Evolutionary conservation across 2,797 vertebrate species (phyloP), one percentile per base, ranked within the genome.

Genomic region (Periparus ater): DNA sequence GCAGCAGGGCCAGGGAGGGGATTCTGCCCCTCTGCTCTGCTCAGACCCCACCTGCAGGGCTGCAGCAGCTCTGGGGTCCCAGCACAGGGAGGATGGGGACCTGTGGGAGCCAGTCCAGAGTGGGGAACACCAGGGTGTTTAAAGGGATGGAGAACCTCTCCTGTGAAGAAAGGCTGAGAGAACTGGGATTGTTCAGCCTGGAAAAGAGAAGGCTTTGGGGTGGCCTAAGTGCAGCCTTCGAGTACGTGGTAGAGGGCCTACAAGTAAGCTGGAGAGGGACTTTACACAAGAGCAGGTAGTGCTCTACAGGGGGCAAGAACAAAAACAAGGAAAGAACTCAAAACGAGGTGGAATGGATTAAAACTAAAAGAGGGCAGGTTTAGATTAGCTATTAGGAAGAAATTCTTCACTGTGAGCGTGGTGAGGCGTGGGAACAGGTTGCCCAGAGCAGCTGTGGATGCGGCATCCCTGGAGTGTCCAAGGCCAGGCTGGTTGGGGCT

Each of bases 81-180:
- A 44, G 44, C 45, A 50, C 36, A 32, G 50, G 36, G 2, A 32
- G 26, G 12, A 16, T 36, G 34, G 1, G 20, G 36, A 20, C 3
- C 8, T 36, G 25, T 0, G 22, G 48, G 23, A 70, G 30, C 0
- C 0, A 25, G 8, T 36, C 0, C 26, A 32, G 42, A 13, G 30
- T n/a, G 14, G 40, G 17, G 27, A 11, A 5, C 10, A 44, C 3
- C 1, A 8, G 5, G 16, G 50, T 25, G 19, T 2, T 45, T 2
- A 17, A 27, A 45, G 9, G 13, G 44, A 29, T 7, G 13, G 19
- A 38, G 23, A 12, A 25, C 4, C 11, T n/a, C 32, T n/a, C 6
- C 4, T 17, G 6, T 8, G 6, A 44, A 7, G 9, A n/a, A n/a
- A 58, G 8, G 23, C 16, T n/a, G 27, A 44, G 15, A 72, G 16